A percentile compares a stretch with the other conserved stretches of the same genome.
Evolutionary conservation across 2,797 vertebrate genomes (phyloP).

Genomic region (Argentina silus): DNA sequence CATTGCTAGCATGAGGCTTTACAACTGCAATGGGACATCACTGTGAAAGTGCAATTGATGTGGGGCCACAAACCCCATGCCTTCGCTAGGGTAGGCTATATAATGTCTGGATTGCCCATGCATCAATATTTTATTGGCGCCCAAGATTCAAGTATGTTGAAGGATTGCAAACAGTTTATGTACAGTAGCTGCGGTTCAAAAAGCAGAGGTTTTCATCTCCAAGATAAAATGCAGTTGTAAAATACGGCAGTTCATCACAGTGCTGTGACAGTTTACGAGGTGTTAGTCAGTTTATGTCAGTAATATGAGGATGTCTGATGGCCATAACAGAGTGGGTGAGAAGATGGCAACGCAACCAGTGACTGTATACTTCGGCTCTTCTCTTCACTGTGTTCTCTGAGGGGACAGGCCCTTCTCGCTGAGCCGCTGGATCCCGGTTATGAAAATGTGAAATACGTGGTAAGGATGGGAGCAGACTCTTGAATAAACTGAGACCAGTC

Average conservation of each 20-base stretch:
- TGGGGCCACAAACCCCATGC: background rate
- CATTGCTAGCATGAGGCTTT: background rate
- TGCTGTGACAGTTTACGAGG: background rate
- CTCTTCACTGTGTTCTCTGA: constrained; percentile 33
- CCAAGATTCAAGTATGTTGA: background rate
- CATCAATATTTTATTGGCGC: background rate
- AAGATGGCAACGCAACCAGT: constrained; percentile 30
- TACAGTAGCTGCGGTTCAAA: background rate
- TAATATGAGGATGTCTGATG: background rate
- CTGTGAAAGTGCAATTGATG: background rate
- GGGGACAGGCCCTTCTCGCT: constrained; percentile 26
- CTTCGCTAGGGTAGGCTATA: background rate
- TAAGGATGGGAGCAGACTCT: constrained; percentile 66
- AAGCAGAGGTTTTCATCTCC: background rate
- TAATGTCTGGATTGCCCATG: background rate
- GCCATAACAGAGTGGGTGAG: background rate
- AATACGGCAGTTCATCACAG: background rate
- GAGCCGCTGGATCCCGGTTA: constrained; percentile 47
- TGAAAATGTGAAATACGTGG: constrained; percentile 73
- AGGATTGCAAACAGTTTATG: background rate
- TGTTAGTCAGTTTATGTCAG: background rate
- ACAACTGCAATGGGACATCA: background rate
- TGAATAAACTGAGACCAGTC: constrained; percentile 64
- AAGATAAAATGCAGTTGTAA: background rate
- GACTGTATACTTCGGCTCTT: constrained; percentile 37